Evolutionary conservation across 2,797 vertebrate genomes (phyloP), one percentile per base, ranked within the genome.

Genomic region (Pangasius larnaudii): DNA sequence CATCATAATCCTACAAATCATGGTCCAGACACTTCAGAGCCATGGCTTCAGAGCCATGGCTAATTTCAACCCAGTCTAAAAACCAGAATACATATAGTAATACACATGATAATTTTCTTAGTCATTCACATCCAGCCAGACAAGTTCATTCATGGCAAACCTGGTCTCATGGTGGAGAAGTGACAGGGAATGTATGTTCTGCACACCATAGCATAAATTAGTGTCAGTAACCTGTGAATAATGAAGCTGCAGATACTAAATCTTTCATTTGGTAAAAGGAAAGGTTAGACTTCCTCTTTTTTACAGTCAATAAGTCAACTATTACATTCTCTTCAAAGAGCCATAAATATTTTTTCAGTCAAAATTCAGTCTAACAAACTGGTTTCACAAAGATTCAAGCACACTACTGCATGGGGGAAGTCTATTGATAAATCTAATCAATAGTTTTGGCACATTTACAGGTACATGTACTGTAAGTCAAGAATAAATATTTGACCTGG

Each of bases 281-380:
- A 81, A 89, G 80, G 87, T 81, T 87, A 86, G 84, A 79, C 86
- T 91, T 36, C 18, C 30, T 56, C 51, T 51, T 51, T 89, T 92
- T 91, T 83, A 92, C 85, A 86, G 89, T 77, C 89, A 91, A 89
- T 79, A 33, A 33, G 24, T 79, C 30, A 18, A 22, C 30, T 58
- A 82, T 81, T 85, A 87, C 67, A 53, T 89, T 87, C 65, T 78
- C 61, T 85, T 89, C 46, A 89, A 36, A 89, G 10, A 24, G 14
- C 30, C 30, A 58, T 56, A 80, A 11, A 81, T 59, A 85, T n/a
- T n/a, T 63, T 33, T 59, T 36, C 11, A 80, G 19, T 59, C 19
- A 61, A 13, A 39, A 42, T 59, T 61, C 22, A 79, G 36, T 46
- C 39, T 11, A 7, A 19, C 30, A 79, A n/a, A n/a, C 1, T 75